Base-by-base conservation (phyloP, 1,140 invertebrate species). In the Drosophila gunungcola region DNA sequence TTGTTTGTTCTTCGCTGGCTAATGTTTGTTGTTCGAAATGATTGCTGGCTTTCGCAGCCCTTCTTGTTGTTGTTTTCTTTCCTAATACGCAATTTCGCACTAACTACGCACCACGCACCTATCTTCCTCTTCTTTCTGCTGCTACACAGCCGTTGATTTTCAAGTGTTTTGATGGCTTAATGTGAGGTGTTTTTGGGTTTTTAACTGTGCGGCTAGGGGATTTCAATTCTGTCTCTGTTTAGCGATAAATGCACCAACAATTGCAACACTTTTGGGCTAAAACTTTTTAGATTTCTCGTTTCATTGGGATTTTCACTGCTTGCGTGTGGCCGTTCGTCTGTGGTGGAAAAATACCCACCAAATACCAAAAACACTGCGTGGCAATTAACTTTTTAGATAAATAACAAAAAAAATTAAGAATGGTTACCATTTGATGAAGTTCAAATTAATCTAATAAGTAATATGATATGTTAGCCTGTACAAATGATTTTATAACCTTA, bases 21-120 rank as follows among this genome's bases (percentile, higher is more conserved):
- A 57, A 45, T 41, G 21, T 45, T 62, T 76, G 56, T 67, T 81
- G 63, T 75, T 86, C 63, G 3, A 51, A 51, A 51, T 51, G 48
- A 51, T 85, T 38, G 62, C 27, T 55, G 63, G 63, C 72, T 67
- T 42, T 73, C 36, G 67, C 21, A 43, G 73, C 36, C 53, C 32
- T 62, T 63, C 27, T 73, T 82, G 73, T 82, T 82, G 64, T 68
- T 60, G 39, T 61, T 75, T 61, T 45, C 43, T 55, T 77, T 77
- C 11, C 61, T 88, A 84, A 89, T 78, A 90, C 84, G 84, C 84
- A 89, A 89, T 89, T 90, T 73, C 67, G 58, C 83, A 89, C 76
- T 42, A 79, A 75, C 60, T 76, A 76, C 73, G 73, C 73, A 75
- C 73, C 73, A 75, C 72, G 73, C 73, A 65, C 60, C 72, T 43